These are phyloP conservation scores for Tanaodytes sp. DNA, from an alignment of 2,888 invertebrate genomes.

Conservation along the genomic window DNA sequence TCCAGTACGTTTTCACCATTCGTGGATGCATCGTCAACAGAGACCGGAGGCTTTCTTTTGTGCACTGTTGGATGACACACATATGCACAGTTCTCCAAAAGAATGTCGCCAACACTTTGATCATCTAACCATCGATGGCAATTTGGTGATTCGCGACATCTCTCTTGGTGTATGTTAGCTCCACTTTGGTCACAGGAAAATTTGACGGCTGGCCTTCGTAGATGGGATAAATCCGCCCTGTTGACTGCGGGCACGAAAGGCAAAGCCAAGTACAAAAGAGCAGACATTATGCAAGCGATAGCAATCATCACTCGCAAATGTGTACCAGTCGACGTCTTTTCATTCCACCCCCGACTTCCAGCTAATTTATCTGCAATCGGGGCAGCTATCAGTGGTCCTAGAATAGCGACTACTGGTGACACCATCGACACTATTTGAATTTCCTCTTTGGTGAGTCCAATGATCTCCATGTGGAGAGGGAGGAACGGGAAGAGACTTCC, in stretches of 20 bases:
- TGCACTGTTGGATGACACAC: constrained; percentile 74
- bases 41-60: constrained; percentile 33
- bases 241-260: constrained; percentile 80
- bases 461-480: constrained; percentile 82
- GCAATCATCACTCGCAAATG: constrained; percentile 81
- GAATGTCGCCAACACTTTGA: constrained; percentile 78
- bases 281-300: constrained; percentile 79
- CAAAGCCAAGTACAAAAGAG: constrained; percentile 80
- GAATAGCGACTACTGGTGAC: constrained; percentile 81
- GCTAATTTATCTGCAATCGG: constrained; percentile 85
- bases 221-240: constrained; percentile 74
- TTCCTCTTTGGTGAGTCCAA: constrained; percentile 84
- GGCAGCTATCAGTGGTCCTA: constrained; percentile 85
- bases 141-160: constrained; percentile 79
- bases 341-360: constrained; percentile 66
- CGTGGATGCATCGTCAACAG: neutral
- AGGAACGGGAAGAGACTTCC: constrained; percentile 88
- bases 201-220: constrained; percentile 79
- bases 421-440: constrained; percentile 82
- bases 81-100: constrained; percentile 81
- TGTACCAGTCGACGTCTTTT: constrained; percentile 76
- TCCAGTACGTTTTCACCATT: constrained; percentile 16
- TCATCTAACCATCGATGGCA: constrained; percentile 79
- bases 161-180: constrained; percentile 82
- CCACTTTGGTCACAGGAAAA: constrained; percentile 83